Conservation (phyloP, 2,888 invertebrate species). For the Argyra leucocephala region DNA sequence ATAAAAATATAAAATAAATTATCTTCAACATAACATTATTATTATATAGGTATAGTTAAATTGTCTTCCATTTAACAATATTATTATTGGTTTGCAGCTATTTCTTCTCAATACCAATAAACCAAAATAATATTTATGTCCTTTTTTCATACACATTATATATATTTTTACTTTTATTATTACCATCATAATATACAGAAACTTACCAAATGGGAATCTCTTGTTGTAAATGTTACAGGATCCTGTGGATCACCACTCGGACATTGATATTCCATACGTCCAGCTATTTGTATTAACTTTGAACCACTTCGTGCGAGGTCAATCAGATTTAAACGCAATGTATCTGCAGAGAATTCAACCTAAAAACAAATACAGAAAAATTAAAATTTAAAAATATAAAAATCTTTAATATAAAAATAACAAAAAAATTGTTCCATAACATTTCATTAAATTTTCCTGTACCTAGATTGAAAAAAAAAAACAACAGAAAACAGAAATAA, state of each 20-base stretch:
- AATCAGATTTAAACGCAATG: conserved; percentile 74
- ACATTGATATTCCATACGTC: conserved; percentile 78
- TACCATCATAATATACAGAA: neutral
- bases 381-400: too few species aligned
- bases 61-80: too few species aligned
- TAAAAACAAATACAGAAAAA: conserved; percentile 37
- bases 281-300: conserved; percentile 70
- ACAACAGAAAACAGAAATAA: neutral
- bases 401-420: too few species aligned
- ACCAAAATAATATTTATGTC: neutral
- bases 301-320: conserved; percentile 78
- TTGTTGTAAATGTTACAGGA: conserved; percentile 84
- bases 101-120: neutral
- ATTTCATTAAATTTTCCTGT: neutral
- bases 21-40: too few species aligned
- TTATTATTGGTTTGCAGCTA: too few species aligned
- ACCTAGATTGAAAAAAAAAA: neutral
- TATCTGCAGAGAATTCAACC: conserved; percentile 90
- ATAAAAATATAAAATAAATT: too few species aligned
- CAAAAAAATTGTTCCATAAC: too few species aligned
- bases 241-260: conserved; percentile 76
- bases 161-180: too few species aligned
- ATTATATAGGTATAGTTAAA: too few species aligned
- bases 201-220: conserved; percentile 83
- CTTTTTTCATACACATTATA: neutral